phyloP scores from a whole-genome alignment of 1,140 invertebrate species.

The Megalopta genalis region DNA sequence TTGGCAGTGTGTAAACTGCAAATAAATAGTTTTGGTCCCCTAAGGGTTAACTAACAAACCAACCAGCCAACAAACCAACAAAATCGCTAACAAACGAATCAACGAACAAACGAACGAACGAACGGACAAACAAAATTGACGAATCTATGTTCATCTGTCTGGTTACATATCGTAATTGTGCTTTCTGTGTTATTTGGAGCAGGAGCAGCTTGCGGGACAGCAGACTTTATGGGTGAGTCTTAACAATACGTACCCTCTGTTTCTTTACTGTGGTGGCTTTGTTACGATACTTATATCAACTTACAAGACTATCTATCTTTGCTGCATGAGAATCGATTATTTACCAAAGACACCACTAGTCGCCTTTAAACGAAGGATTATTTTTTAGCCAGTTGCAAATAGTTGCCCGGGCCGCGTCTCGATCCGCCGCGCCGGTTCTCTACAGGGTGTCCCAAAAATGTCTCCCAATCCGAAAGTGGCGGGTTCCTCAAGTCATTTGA shows the following conservation, averaged over 20 bases:
- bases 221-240: conserved; percentile 88
- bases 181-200: conserved; percentile 71
- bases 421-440: too few species aligned
- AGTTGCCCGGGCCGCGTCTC: too few species aligned
- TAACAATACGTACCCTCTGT: conserved; percentile 41
- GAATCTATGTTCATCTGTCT: conserved; percentile 20
- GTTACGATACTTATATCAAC: conserved; percentile 53
- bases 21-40: too few species aligned
- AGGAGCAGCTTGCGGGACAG: conserved; percentile 87
- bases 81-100: conserved; percentile 18
- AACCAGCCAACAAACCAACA: too few species aligned
- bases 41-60: too few species aligned
- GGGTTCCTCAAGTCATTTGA: too few species aligned
- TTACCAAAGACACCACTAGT: conserved; percentile 58
- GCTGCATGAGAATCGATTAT: conserved; percentile 59
- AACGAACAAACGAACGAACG: too few species aligned
- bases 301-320: conserved; percentile 38
- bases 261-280: conserved; percentile 63
- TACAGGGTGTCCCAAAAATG: too few species aligned
- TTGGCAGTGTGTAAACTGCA: too few species aligned
- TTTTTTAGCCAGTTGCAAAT: conserved; percentile 56
- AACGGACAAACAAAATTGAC: background rate
- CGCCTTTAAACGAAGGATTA: conserved; percentile 60
- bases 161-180: conserved; percentile 60
- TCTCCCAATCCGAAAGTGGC: too few species aligned